Evolutionary conservation across 2,888 invertebrate genomes (phyloP), one percentile per base, ranked within the genome.

Genomic region (Ormyrus nitidulus): DNA sequence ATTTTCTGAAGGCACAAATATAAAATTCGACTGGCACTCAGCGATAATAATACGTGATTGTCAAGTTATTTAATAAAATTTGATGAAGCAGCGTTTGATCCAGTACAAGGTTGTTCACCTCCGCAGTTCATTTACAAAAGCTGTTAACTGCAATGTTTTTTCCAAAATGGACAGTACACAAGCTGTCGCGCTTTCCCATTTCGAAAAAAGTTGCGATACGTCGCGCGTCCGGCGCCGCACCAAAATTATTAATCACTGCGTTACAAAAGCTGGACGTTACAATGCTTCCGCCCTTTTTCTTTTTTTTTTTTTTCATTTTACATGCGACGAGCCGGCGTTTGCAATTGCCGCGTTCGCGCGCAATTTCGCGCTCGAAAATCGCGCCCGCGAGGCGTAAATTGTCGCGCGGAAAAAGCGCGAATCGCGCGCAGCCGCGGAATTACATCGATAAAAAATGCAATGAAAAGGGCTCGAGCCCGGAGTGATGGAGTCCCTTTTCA

Each of bases 361-460:
- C 82, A 80, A 82, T 82, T 80, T 81, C 83, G 81, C 81, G 83
- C 79, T 56, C 53, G 79, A 66, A 78, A 81, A 81, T 83, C 82
- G 81, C 81, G 84, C 74, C 77, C 58, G 81, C 81, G 80, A 81
- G 86, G 77, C 83, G 83, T 82, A 77, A 81, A 80, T 80, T 82
- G 82, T 75, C 82, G 65, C 73, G 59, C 54, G 44, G 11, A 68
- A 69, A 48, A 34, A 34, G 59, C 59, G 73, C 56, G 71, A 44
- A 69, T 9, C 34, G 59, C 34, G 34, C 59, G 76, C 77, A 81
- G 82, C 83, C 83, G 84, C 84, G 81, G 84, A 87, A 87, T 88
- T 88, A 87, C 88, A 86, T 84, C 84, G 86, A 85, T 87, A 86
- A 85, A 86, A 82, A 86, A 85, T 82, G 83, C 84, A 83, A 83